Base-by-base conservation (phyloP, 2,888 invertebrate genomes). In the Calliopum simillimum region DNA sequence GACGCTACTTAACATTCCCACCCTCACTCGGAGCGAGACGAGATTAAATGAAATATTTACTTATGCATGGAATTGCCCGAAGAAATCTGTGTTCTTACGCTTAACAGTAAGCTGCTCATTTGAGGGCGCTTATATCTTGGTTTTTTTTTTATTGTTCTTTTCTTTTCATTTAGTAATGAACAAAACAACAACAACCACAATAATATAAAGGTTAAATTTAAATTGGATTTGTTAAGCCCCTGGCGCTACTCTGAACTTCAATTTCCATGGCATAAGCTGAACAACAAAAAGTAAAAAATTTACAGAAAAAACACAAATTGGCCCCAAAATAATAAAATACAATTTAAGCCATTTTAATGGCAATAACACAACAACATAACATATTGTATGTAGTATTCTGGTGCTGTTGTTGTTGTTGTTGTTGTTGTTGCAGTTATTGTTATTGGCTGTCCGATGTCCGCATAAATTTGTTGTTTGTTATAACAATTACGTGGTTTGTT, bases 161-260 rank as follows among this genome's bases (percentile, higher is more conserved):
- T 6, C 8, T 8, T 8, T 67, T 47, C 21, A 49, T 41, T 33
- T 59, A n/a, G 58, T 66, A 56, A 66, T 67, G 67, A 58, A 67
- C 59, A 14, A 16, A 41, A 64, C 14, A 51, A 55, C 55, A 65
- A 53, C 46, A 53, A 55, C 43, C 53, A 14, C 6, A 23, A 23
- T 16, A 12, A 59, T 13, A 59, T 41, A 19, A 59, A 59, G 16
- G 41, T 41, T 13, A 69, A 75, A 72, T 69, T 74, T 74, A 76
- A 76, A 76, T 76, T 77, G 76, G 77, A 75, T 75, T 76, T 77
- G 76, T 71, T 74, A 72, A 61, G 76, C 77, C 75, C 73, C 75
- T 75, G 77, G 77, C 77, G 76, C 75, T 77, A 68, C 33, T 4
- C 58, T 25, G 14, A 33, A 33, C 25, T 25, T 25, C 16, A 23